Evolutionary conservation across 1,140 invertebrate species (phyloP), one percentile per base, ranked within the genome.

Genomic region (Drosophila miranda): DNA sequence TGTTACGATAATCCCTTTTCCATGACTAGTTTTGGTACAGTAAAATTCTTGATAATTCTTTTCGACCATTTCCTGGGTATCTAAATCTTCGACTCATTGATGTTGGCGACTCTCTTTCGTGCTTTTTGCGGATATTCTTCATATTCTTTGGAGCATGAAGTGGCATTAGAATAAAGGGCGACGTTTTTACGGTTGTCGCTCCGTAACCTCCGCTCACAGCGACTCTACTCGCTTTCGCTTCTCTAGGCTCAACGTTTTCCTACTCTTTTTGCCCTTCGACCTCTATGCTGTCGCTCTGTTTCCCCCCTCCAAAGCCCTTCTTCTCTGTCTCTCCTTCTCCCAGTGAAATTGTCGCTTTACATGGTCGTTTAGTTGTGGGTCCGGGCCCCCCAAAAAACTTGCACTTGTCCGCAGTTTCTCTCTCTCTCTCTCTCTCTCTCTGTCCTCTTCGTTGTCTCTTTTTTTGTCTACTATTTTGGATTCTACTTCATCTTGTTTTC

Each of bases 91-190:
- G 34, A 13, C 34, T 38, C 11, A 38, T 13, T 5, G 34, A 0
- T 38, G 11, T 4, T 45, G 21, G 21, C 8, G 43, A n/a, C n/a
- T 28, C 14, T 43, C 42, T 16, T 63, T 42, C 2, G 9, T 19
- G 42, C 28, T 16, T 49, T 19, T 23, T 23, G 42, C 64, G 57
- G 46, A 55, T 59, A 58, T 55, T 63, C 23, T 26, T 30, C 61
- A 66, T 57, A 53, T 75, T 74, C 77, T 68, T 26, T 16, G 11
- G 64, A 64, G 41, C 82, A 70, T 81, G 81, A 86, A 74, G 73
- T 74, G 61, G 73, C 73, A 84, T 84, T 86, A 86, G 81, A 86
- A 84, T 81, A 86, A 77, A 71, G 74, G 74, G 77, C 77, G 55
- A 69, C 74, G 63, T 74, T 86, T 86, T 86, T 74, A 63, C 69